phyloP scores from a whole-genome alignment of 2,888 invertebrate species.

The Hybos culiciformis region DNA sequence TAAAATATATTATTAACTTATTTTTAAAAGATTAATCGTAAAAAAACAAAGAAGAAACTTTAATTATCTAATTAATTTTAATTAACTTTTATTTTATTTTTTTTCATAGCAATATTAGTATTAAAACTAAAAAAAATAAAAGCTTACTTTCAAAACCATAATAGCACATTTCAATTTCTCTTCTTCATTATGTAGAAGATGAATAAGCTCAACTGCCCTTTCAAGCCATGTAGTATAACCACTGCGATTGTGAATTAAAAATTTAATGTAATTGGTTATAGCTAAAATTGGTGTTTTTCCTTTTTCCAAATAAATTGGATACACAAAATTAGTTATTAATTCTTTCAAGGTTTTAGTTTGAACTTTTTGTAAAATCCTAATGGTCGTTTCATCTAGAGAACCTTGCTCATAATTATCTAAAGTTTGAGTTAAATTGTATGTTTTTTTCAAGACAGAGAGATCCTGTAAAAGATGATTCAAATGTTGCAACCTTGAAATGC shows the following conservation, averaged over 20 bases:
- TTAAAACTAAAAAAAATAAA: neutral
- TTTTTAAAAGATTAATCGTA: too few species aligned
- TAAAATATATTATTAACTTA: too few species aligned
- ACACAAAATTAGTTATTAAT: slow-evolving; percentile 30
- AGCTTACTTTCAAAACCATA: slow-evolving; percentile 24
- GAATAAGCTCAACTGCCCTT: slow-evolving; percentile 28
- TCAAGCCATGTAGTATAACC: slow-evolving; percentile 30
- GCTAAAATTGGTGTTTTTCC: slow-evolving; percentile 26
- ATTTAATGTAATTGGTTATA: slow-evolving; percentile 28
- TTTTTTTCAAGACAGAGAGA: slow-evolving; percentile 28
- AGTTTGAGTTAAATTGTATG: slow-evolving; percentile 30
- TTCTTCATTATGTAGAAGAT: slow-evolving; percentile 31
- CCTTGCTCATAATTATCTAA: slow-evolving; percentile 32
- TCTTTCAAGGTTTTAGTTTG: slow-evolving; percentile 28
- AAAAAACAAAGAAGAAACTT: too few species aligned
- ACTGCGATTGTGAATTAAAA: slow-evolving; percentile 26
- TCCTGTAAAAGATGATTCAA: slow-evolving; percentile 29
- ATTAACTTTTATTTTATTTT: neutral
- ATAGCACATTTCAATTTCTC: slow-evolving; percentile 30
- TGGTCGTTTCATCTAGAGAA: slow-evolving; percentile 29
- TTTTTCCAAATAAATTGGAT: slow-evolving; percentile 32
- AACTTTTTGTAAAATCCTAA: slow-evolving; percentile 30
- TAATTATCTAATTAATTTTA: too few species aligned
- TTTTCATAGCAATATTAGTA: neutral
- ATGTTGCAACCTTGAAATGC: slow-evolving; percentile 25